Evolutionary conservation across 2,113 vertebrate genomes (phyloP).

Genomic region (Athene noctua): DNA sequence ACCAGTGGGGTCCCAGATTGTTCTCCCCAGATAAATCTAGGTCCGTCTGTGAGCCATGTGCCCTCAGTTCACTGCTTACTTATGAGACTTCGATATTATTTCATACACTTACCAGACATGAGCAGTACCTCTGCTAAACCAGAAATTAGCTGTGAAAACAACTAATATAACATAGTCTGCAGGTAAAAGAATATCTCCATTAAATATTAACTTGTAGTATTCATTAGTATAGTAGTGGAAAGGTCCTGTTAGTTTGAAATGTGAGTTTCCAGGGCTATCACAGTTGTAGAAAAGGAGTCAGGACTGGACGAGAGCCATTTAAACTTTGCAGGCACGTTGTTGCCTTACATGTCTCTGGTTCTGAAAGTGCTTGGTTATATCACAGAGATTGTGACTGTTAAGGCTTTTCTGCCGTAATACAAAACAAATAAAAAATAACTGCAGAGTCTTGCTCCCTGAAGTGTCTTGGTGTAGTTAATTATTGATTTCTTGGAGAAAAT

Average conservation of each 20-base stretch:
- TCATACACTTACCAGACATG: neutral
- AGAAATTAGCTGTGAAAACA: neutral
- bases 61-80: neutral
- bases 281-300: neutral
- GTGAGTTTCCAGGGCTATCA: neutral
- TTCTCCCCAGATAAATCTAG: neutral
- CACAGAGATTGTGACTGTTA: neutral
- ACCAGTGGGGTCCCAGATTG: neutral
- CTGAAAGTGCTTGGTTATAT: neutral
- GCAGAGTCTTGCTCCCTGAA: neutral
- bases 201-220: slow-evolving; percentile 39
- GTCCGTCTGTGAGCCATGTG: neutral
- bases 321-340: neutral
- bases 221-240: neutral
- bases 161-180: neutral
- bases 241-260: neutral
- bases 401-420: neutral
- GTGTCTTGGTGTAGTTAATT: neutral
- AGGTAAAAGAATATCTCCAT: slow-evolving; percentile 5
- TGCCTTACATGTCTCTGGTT: neutral
- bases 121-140: neutral
- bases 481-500: slow-evolving; percentile 15
- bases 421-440: neutral
- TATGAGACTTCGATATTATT: neutral
- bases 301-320: neutral